Evolutionary conservation across 1,140 invertebrate genomes (phyloP).

Genomic region (Phymorhynchus buccinoides): DNA sequence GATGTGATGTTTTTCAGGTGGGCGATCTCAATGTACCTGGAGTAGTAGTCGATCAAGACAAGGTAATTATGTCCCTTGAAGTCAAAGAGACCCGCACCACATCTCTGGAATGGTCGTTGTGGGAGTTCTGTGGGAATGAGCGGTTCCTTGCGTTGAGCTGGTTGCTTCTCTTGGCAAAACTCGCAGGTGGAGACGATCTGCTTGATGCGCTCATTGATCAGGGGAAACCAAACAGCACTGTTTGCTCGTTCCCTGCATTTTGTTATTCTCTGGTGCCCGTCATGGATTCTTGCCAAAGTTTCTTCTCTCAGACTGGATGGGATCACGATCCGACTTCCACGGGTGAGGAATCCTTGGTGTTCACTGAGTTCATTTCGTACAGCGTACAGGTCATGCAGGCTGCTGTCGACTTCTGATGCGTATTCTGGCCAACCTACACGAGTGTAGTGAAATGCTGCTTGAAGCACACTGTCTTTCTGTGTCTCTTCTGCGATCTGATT

Average conservation of each 20-base stretch:
- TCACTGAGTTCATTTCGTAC: background rate
- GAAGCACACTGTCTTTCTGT: background rate
- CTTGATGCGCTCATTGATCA: no score
- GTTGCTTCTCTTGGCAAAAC: no score
- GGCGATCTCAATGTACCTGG: no score
- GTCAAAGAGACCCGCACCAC: no score
- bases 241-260: conserved; percentile 42
- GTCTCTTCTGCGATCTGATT: background rate
- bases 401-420: background rate
- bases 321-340: conserved; percentile 53
- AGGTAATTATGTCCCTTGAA: no score
- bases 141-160: no score
- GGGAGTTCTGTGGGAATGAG: no score
- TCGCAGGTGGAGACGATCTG: no score
- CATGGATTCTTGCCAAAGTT: conserved; percentile 63
- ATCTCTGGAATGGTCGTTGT: no score
- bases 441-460: background rate
- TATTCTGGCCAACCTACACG: conserved; percentile 10
- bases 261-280: conserved; percentile 62
- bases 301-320: conserved; percentile 52
- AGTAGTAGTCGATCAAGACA: no score
- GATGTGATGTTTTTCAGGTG: no score
- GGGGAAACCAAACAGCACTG: no score
- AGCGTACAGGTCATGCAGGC: background rate
- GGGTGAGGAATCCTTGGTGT: background rate